Evolutionary conservation across 2,888 invertebrate species (phyloP), one percentile per base, ranked within the genome.

Genomic region (Leucophenga maculata): DNA sequence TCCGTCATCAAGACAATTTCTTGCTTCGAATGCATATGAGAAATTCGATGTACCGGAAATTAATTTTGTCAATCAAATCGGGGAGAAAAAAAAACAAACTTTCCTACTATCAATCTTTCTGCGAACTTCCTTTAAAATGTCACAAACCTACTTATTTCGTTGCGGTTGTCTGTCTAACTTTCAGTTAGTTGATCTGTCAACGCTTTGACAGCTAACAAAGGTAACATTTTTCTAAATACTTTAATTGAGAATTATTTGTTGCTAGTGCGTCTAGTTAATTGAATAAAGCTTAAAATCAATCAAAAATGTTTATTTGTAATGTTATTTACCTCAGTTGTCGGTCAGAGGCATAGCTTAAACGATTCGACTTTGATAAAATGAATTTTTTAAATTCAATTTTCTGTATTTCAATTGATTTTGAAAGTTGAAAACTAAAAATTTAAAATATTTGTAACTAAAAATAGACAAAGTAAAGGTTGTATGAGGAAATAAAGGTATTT

Each of bases 61-160:
- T 83, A 78, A 72, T 70, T 78, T 78, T 79, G 71, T 77, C 77
- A 78, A 83, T 82, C 82, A 78, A 75, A 67, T 55, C 57, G 46
- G 54, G 44, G 44, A 20, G 2, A 57, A 31, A 39, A 13, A 65
- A 2, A 31, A 18, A 60, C 60, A 22, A 22, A 20, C 20, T 39
- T 60, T 18, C 18, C 6, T 39, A 16, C 22, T 32, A 39, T 60
- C 39, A 39, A 39, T 39, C 39, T 39, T 16, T 59, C 18, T 52
- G 32, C 6, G 3, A 16, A 31, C 50, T 64, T 62, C 18, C 55
- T 26, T 67, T 20, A 62, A 54, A 31, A 59, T 14, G 39, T 72
- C 72, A 73, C 70, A 74, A n/a, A n/a, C n/a, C n/a, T n/a, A 44
- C 60, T 39, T 39, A 31, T 4, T 9, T 60, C 39, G 39, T 16